phyloP scores from a whole-genome alignment of 1,140 invertebrate species.

The Heliconius eleuchia region DNA sequence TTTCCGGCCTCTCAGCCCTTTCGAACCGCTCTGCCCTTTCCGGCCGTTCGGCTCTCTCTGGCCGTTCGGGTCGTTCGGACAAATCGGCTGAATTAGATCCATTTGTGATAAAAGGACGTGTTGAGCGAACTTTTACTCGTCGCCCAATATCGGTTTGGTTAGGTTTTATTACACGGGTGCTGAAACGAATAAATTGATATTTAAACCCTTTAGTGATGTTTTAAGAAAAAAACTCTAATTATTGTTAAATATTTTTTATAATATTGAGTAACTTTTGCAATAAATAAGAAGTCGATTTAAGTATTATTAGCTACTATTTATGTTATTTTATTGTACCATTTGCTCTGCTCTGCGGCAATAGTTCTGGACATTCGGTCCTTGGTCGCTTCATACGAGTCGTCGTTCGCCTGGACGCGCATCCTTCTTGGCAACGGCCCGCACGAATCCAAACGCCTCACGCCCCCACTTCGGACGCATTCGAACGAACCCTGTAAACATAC shows the following conservation, averaged over 20 bases:
- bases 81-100: constrained; percentile 45
- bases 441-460: constrained; percentile 85
- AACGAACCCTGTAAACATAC: constrained; percentile 87
- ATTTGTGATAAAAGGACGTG: constrained; percentile 59
- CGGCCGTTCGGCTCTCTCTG: constrained; percentile 42
- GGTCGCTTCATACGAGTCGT: constrained; percentile 96
- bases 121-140: constrained; percentile 88
- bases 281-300: neutral
- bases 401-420: constrained; percentile 95
- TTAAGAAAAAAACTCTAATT: too few relatives aligned
- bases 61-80: constrained; percentile 45
- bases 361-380: constrained; percentile 93
- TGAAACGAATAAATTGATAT: constrained; percentile 70
- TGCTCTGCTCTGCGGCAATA: constrained; percentile 95
- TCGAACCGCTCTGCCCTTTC: constrained; percentile 44
- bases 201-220: neutral
- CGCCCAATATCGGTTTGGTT: constrained; percentile 93
- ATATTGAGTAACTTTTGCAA: neutral
- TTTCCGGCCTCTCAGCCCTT: constrained; percentile 41
- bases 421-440: constrained; percentile 91
- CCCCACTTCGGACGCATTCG: constrained; percentile 91
- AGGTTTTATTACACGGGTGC: constrained; percentile 94
- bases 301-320: neutral
- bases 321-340: constrained; percentile 85
- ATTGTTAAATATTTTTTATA: neutral